Evolutionary conservation across 1,140 invertebrate species (phyloP).

Genomic region (Drosophila hydei): DNA sequence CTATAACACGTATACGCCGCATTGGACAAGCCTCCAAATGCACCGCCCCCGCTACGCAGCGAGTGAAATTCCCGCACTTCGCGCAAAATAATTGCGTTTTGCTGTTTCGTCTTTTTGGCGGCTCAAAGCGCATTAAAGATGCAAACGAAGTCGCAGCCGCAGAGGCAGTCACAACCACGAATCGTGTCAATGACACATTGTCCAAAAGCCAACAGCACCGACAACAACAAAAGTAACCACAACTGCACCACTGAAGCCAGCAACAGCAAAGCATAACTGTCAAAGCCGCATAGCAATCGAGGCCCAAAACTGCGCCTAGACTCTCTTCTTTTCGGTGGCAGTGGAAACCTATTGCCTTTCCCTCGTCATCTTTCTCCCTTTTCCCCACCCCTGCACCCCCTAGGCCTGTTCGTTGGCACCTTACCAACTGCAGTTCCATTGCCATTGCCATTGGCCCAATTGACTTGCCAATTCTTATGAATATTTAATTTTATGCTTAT

Average conservation of each 20-base stretch:
- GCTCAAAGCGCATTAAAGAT: conserved; percentile 65
- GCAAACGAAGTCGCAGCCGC: conserved; percentile 38
- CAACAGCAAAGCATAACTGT: conserved; percentile 15
- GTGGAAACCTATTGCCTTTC: background rate
- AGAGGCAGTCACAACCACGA: conserved; percentile 23
- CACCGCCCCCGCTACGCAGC: background rate
- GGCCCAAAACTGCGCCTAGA: conserved; percentile 28
- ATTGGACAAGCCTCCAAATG: conserved; percentile 8
- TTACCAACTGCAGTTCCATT: conserved; percentile 47
- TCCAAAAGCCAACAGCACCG: conserved; percentile 31
- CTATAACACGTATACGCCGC: conserved; percentile 65
- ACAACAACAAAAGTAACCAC: conserved; percentile 36
- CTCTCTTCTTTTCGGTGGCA: background rate
- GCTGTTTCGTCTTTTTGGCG: conserved; percentile 36
- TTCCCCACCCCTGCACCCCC: background rate
- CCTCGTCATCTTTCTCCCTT: background rate
- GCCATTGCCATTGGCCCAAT: conserved; percentile 56
- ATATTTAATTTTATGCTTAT: conserved; percentile 80
- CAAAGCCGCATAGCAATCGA: conserved; percentile 36
- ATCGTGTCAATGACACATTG: conserved; percentile 71
- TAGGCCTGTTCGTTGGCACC: background rate
- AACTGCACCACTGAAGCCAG: conserved; percentile 15
- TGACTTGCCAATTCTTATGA: conserved; percentile 70
- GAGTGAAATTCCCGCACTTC: conserved; percentile 63
- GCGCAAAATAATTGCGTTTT: conserved; percentile 61